Evolutionary conservation across 2,797 vertebrate species (phyloP), one percentile per base, ranked within the genome.

Genomic region (Tiaroga cobitis): DNA sequence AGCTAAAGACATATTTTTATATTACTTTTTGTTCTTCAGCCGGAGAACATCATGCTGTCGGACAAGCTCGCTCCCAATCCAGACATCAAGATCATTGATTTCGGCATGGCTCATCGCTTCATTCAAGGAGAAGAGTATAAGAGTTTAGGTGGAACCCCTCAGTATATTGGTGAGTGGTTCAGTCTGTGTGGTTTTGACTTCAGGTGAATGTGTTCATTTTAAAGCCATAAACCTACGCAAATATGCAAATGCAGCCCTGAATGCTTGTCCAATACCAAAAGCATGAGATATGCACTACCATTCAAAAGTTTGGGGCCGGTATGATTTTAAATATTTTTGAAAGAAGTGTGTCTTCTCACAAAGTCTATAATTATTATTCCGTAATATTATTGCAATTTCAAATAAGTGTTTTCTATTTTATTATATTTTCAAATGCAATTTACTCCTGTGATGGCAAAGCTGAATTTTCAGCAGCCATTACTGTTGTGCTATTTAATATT

Each of bases 21-120:
- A 43, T 37, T 80, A 54, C 26, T 59, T 46, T 24, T 72, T 72
- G 13, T 26, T 81, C 19, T 89, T 82, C 90, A 96, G 96, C 95
- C 95, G 0, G 96, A 97, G 92, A 97, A 96, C 88, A 94, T 95
- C 83, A 95, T 95, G 96, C 86, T 97, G 88, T 95, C 94, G n/a
- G 91, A 95, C 80, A 97, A 95, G 74, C 88, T 83, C 0, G 86
- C 89, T 6, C 89, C 93, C 18, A 88, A 91, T 13, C 94, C 94
- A 1, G 41, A 75, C 43, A 93, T 96, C 92, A 97, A 95, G 90
- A 95, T 96, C 80, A 96, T 96, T 0, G 96, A 97, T 89, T 96
- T 96, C 0, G 95, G 96, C 75, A 90, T 96, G 88, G 95, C 96
- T 2, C 93, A 96, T 85, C 92, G 24, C 75, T 92, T 93, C 70